Conservation (phyloP, 1,140 invertebrate genomes). For the Caerostris darwini region DNA sequence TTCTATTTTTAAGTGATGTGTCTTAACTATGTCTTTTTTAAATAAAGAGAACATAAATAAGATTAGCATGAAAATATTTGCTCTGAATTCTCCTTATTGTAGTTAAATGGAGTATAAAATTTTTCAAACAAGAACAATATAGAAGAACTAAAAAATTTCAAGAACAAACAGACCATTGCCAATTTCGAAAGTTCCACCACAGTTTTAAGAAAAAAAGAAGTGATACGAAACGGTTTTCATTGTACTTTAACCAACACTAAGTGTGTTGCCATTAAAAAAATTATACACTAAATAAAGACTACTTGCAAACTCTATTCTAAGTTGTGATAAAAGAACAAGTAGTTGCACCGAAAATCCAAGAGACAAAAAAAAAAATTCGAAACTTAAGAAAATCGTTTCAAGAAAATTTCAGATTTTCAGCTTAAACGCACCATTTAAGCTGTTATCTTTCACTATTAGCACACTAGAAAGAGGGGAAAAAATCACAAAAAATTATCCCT, state of each 20-base stretch:
- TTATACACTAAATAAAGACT: background rate
- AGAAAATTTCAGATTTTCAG: background rate
- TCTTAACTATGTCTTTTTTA: too few species aligned
- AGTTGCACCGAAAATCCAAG: too few species aligned
- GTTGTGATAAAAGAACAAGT: background rate
- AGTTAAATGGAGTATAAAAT: too few species aligned
- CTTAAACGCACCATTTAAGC: background rate
- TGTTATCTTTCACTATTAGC: background rate
- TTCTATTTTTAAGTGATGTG: too few species aligned
- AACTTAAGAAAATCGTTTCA: background rate
- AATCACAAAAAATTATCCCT: background rate
- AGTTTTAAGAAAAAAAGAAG: too few species aligned
- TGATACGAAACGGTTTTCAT: background rate
- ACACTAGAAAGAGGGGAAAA: background rate
- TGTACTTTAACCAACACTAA: background rate
- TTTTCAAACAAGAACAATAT: too few species aligned
- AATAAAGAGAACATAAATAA: too few species aligned
- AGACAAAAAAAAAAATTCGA: background rate
- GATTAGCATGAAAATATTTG: too few species aligned
- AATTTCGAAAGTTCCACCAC: too few species aligned
- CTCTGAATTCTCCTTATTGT: too few species aligned
- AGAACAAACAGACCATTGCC: too few species aligned
- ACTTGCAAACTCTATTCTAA: background rate
- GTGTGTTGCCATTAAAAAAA: background rate
- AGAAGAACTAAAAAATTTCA: too few species aligned